These are phyloP conservation scores for Salvelinus fontinalis DNA, from an alignment of 2,113 vertebrate genomes.

Conservation along the genomic window DNA sequence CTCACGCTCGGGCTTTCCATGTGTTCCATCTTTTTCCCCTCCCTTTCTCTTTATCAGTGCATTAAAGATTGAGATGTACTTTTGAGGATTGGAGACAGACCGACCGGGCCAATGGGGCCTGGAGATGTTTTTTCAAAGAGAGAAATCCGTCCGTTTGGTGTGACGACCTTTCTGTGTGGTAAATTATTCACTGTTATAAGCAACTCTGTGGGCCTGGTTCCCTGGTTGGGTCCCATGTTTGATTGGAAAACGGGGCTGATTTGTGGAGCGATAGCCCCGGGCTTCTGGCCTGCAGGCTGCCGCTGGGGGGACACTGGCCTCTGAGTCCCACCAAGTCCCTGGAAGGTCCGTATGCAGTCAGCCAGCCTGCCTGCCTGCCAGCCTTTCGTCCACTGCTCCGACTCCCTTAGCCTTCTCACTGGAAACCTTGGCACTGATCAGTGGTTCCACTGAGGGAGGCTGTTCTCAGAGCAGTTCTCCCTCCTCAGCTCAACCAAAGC, in stretches of 20 bases:
- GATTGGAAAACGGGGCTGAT: slow-evolving; percentile 74
- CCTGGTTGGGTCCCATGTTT: slow-evolving; percentile 67
- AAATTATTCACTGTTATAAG: slow-evolving; percentile 78
- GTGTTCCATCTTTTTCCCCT: slow-evolving; percentile 12
- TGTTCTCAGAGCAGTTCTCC: slow-evolving; percentile 43
- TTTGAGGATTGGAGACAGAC: slow-evolving; percentile 48
- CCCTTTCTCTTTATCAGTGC: slow-evolving; percentile 47
- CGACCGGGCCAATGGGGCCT: slow-evolving; percentile 23
- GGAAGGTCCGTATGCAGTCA: slow-evolving; percentile 54
- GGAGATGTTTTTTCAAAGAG: slow-evolving; percentile 10
- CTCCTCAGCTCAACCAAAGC: slow-evolving; percentile 48
- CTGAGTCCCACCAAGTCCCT: slow-evolving; percentile 43
- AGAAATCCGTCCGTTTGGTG: slow-evolving; percentile 35
- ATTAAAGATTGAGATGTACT: slow-evolving; percentile 69
- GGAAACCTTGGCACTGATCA: slow-evolving; percentile 50
- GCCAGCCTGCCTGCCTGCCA: slow-evolving; percentile 45
- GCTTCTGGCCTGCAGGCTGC: slow-evolving; percentile 70
- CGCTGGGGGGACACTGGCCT: slow-evolving; percentile 60
- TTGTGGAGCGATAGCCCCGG: slow-evolving; percentile 73
- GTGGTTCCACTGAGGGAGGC: slow-evolving; percentile 56
- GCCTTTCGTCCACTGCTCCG: slow-evolving; percentile 25
- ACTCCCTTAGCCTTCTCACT: slow-evolving; percentile 36
- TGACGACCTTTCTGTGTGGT: slow-evolving; percentile 60
- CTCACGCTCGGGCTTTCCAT: slow-evolving; percentile 5
- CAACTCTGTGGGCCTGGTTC: slow-evolving; percentile 68